Conservation (phyloP, 2,888 invertebrate species). For the Spicauda simplicius region DNA sequence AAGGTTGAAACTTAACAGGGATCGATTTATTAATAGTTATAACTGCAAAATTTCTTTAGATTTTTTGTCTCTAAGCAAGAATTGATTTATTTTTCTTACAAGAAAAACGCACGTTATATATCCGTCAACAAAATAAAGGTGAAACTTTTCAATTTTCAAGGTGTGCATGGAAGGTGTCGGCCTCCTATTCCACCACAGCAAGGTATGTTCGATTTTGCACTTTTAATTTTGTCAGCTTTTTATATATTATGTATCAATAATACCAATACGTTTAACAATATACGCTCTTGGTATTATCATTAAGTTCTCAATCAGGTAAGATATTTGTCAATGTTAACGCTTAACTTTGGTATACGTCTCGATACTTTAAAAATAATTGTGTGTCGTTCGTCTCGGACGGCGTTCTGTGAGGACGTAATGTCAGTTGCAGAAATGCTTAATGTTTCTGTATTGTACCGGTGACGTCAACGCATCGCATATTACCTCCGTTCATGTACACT, state of each 20-base stretch:
- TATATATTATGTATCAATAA: conserved; percentile 58
- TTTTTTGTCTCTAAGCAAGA: too few relatives aligned
- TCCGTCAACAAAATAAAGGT: too few relatives aligned
- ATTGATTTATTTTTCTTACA: too few relatives aligned
- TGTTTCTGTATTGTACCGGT: conserved; percentile 74
- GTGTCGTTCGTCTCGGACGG: conserved; percentile 56
- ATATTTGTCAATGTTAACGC: conserved; percentile 75
- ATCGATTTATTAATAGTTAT: too few relatives aligned
- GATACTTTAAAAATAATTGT: conserved; percentile 52
- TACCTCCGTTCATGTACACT: conserved; percentile 54
- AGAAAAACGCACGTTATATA: too few relatives aligned
- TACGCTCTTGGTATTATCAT: conserved; percentile 64
- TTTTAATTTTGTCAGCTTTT: conserved; percentile 73
- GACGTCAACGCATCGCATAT: conserved; percentile 63
- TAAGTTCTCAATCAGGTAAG: conserved; percentile 66
- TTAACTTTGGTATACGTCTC: conserved; percentile 65
- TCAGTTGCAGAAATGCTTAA: conserved; percentile 63
- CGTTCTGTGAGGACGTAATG: conserved; percentile 52
- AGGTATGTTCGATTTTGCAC: conserved; percentile 88
- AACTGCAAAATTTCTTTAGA: too few relatives aligned
- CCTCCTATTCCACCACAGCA: conserved; percentile 99
- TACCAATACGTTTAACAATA: conserved; percentile 71
- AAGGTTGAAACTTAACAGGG: too few relatives aligned
- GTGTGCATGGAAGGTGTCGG: conserved; percentile 99
- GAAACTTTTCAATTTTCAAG: conserved; percentile 51